Evolutionary conservation across 1,140 invertebrate genomes (phyloP).

Genomic region (Lepidurus couesii): DNA sequence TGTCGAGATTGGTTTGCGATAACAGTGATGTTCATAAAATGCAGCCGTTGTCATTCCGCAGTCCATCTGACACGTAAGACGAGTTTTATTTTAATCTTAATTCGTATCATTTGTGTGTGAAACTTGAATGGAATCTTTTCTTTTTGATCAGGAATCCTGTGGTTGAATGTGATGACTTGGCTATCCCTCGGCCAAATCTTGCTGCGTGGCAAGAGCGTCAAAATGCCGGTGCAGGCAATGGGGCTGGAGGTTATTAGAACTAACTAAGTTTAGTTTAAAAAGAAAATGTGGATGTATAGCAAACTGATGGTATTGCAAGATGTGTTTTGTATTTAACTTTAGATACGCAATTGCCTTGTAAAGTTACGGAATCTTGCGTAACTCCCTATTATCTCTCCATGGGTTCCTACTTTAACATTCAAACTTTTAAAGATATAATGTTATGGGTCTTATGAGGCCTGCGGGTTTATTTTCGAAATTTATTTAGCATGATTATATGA

Average conservation of each 20-base stretch:
- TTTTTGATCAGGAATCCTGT: constrained; percentile 27
- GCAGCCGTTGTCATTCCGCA: constrained; percentile 51
- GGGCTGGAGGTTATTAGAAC: neutral
- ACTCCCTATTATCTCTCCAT: neutral
- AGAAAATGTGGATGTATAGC: neutral
- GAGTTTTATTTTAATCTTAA: neutral
- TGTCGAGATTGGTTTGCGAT: constrained; percentile 80
- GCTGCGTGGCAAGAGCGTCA: constrained; percentile 29
- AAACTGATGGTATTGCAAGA: neutral
- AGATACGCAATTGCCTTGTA: neutral
- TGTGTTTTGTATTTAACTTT: neutral
- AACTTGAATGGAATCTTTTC: neutral
- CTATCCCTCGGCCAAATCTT: constrained; percentile 25
- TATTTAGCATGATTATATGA: neutral
- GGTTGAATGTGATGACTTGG: constrained; percentile 26
- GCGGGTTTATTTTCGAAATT: neutral
- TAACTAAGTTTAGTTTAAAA: neutral
- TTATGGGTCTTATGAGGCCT: neutral
- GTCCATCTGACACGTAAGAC: constrained; percentile 46
- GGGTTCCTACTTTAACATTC: neutral
- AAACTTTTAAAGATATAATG: neutral
- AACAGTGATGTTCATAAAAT: constrained; percentile 61
- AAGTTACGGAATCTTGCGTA: neutral
- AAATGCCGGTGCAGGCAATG: neutral
- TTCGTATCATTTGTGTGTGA: neutral